A percentile compares a stretch with the other conserved stretches of the same genome.
Conservation (phyloP, 64 coral and sea anemone species). For the Platygyra sinensis region DNA sequence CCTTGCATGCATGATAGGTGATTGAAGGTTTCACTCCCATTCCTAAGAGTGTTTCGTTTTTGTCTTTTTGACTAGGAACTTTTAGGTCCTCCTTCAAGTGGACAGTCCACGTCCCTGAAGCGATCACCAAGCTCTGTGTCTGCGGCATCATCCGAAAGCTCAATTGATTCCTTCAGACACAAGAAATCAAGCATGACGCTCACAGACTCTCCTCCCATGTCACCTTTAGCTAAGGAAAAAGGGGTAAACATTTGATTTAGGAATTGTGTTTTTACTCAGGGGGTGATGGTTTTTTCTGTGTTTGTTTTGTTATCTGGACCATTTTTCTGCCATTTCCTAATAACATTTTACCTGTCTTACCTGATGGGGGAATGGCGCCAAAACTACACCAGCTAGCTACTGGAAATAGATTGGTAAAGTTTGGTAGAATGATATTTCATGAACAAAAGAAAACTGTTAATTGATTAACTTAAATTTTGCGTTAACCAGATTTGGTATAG, state of each 20-base stretch:
- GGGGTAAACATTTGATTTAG: conserved; percentile 19
- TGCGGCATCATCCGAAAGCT: conserved; percentile 63
- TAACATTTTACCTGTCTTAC: too few relatives aligned
- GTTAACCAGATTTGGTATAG: too few relatives aligned
- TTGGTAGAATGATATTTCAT: too few relatives aligned
- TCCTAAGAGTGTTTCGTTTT: not conserved
- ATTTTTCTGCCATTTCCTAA: too few relatives aligned
- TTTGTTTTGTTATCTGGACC: too few relatives aligned
- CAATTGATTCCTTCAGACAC: conserved; percentile 32
- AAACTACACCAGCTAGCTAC: too few relatives aligned
- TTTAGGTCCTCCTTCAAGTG: conserved; percentile 8
- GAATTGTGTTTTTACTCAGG: not conserved
- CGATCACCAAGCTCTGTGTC: conserved; percentile 69
- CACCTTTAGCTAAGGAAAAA: conserved; percentile 73
- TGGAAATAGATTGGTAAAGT: too few relatives aligned
- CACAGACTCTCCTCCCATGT: conserved; percentile 42
- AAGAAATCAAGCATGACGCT: conserved; percentile 43
- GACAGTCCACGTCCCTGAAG: conserved; percentile 56
- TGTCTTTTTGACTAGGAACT: conserved; percentile 35
- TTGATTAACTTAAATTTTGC: too few relatives aligned
- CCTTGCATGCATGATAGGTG: too few relatives aligned
- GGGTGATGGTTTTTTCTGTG: too few relatives aligned
- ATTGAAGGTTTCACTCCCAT: not conserved
- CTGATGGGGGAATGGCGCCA: too few relatives aligned
- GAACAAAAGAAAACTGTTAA: too few relatives aligned